A percentile compares a stretch with the other conserved stretches of the same genome.
Evolutionary conservation across 2,113 vertebrate species (phyloP).

Genomic region (Pholis gunnellus): DNA sequence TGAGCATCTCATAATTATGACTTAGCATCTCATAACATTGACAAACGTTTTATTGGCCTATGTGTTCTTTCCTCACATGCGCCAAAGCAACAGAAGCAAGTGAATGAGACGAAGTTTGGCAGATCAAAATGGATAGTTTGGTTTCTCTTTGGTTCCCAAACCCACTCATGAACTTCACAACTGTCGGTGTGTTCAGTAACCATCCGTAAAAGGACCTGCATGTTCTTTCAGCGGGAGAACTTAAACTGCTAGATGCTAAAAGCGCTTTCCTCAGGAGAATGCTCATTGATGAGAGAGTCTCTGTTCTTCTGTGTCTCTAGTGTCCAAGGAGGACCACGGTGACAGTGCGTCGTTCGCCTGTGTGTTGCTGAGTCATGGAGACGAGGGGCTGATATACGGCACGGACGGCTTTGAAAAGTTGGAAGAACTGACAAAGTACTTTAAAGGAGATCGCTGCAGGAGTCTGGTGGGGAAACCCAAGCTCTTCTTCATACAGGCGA

Average conservation of each 20-base stretch:
- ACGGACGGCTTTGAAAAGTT: conserved; percentile 84
- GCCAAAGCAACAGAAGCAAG: too few species aligned
- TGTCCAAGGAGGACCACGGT: conserved; percentile 89
- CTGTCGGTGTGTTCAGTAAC: neutral
- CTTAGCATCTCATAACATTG: too few species aligned
- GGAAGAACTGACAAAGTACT: conserved; percentile 82
- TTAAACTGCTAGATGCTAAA: neutral
- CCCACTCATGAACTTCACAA: too few species aligned
- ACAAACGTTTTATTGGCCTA: too few species aligned
- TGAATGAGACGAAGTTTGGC: too few species aligned
- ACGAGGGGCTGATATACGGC: conserved; percentile 90
- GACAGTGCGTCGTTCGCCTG: conserved; percentile 90
- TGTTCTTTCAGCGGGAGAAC: too few species aligned
- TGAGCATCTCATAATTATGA: too few species aligned
- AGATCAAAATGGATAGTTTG: neutral
- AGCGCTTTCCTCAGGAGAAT: too few species aligned
- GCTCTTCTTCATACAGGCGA: conserved; percentile 96
- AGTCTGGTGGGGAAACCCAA: conserved; percentile 93
- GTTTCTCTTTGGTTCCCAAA: neutral
- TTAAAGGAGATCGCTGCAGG: conserved; percentile 88
- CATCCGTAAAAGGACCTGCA: neutral
- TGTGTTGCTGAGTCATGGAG: conserved; percentile 92
- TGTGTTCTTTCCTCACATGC: too few species aligned
- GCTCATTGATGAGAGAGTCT: too few species aligned
- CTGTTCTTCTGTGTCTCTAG: conserved; percentile 67